These are phyloP conservation scores for Deilephila elpenor DNA, from an alignment of 2,888 invertebrate species.

Conservation along the genomic window DNA sequence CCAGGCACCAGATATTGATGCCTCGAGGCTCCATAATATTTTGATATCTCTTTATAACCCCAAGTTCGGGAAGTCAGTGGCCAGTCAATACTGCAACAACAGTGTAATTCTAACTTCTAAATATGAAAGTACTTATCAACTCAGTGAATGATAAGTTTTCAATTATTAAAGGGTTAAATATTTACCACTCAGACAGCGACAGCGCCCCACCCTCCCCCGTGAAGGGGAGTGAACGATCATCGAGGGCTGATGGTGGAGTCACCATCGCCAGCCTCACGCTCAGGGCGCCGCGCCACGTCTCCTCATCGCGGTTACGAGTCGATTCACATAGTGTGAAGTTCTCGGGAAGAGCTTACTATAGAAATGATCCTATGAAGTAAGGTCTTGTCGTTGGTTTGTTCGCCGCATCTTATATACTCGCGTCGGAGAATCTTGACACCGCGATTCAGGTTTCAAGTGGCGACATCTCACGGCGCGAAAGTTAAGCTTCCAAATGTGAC, in stretches of 20 bases:
- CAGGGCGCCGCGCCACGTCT: constrained; percentile 45
- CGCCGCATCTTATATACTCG: neutral
- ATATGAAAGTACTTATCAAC: too few species aligned
- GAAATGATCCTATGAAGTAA: constrained; percentile 53
- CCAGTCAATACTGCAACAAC: too few species aligned
- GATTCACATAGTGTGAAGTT: constrained; percentile 43
- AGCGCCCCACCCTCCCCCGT: constrained; percentile 42
- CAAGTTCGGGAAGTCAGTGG: too few species aligned
- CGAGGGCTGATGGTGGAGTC: constrained; percentile 37
- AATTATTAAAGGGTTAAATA: neutral
- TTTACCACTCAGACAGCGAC: constrained; percentile 49
- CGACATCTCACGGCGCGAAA: constrained; percentile 22
- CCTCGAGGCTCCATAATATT: too few species aligned
- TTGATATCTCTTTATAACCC: too few species aligned
- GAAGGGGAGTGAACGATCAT: constrained; percentile 46
- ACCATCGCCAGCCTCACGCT: constrained; percentile 44
- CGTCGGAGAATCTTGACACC: constrained; percentile 33
- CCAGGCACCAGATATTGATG: too few species aligned
- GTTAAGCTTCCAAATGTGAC: neutral
- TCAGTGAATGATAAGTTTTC: too few species aligned
- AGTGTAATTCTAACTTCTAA: too few species aligned
- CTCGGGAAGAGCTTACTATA: constrained; percentile 51
- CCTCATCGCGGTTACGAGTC: constrained; percentile 40
- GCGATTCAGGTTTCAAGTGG: constrained; percentile 30
- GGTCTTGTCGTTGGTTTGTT: constrained; percentile 37